These are phyloP conservation scores for Alsophila aescularia DNA, from an alignment of 2,888 invertebrate species.

Conservation along the genomic window DNA sequence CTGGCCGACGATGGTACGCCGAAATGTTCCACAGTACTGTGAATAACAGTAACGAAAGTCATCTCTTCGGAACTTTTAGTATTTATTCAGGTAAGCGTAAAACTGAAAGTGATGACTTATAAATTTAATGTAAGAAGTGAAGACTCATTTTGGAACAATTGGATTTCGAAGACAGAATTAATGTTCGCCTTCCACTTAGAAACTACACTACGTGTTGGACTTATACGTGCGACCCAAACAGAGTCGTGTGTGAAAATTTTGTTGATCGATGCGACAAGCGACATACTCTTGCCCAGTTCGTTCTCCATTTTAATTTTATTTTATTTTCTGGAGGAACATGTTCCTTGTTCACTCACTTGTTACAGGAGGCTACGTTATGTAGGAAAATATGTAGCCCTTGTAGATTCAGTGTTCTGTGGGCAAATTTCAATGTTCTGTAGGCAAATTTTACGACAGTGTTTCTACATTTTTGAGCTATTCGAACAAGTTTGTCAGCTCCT, in stretches of 20 bases:
- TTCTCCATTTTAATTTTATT: not conserved
- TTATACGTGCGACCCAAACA: too few species aligned
- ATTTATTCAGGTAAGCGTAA: too few species aligned
- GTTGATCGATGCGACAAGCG: too few species aligned
- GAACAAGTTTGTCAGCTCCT: not conserved
- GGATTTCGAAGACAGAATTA: too few species aligned
- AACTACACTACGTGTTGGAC: too few species aligned
- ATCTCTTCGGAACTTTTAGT: not conserved
- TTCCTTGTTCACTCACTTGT: slow-evolving; percentile 9
- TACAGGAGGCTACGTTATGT: slow-evolving; percentile 11
- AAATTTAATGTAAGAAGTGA: too few species aligned
- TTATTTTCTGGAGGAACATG: not conserved
- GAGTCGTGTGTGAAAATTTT: too few species aligned
- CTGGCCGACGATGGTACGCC: not conserved
- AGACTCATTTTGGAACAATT: too few species aligned
- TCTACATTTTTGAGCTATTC: slow-evolving; percentile 9
- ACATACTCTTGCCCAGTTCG: too few species aligned
- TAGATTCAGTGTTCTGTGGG: slow-evolving; percentile 13
- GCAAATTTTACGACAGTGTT: slow-evolving; percentile 14
- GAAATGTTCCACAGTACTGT: slow-evolving; percentile 1
- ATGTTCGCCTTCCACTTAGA: too few species aligned
- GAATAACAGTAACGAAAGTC: not conserved
- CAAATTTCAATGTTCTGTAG: too few species aligned
- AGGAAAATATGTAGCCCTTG: slow-evolving; percentile 15
- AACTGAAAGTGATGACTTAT: too few species aligned